Evolutionary conservation across 35 echinoderm and acorn worm species (phyloP), one percentile per base, ranked within the genome.

Genomic region (Apostichopus californicus): DNA sequence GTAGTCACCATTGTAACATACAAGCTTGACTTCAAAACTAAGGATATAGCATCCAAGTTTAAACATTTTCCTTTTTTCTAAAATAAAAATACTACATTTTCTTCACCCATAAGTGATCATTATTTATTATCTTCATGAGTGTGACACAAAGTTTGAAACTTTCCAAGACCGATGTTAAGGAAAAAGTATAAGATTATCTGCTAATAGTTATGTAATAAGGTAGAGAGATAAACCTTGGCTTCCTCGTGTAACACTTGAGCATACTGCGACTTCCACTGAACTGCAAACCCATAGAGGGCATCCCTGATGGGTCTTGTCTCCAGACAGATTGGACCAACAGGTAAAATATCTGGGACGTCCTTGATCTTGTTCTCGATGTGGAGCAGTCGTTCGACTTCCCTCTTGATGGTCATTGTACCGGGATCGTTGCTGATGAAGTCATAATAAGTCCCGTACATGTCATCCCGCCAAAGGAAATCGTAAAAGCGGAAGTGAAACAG

Each of bases 381-480:
- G 10, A 99, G 88, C 57, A 99, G 93, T 23, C 97, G 87, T 78
- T 99, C 97, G 1, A 99, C 97, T 78, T 99, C 97, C 64, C 92
- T 88, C 71, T 99, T 96, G 75, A 99, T 92, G 54, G 95, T 93
- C 61, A 93, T 91, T 6, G 92, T 96, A 1, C 97, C 95, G 9
- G 97, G 97, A 57, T 99, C 97, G 57, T 94, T 94, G 78, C 89
- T 92, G 56, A 99, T 99, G 92, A 99, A 99, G 60, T 99, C 97
- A 23, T 93, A 96, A 90, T 96, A 99, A 1, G 95, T 90, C 0
- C 92, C 97, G 10, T 96, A 92, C 95, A 96, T 96, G 78, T 96
- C 93, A 64, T 96, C 95, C n/a, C 94, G 94, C 97, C 97, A 99
- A 11, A 99, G 90, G 95, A 99, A 99, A 83, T 99, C 97, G 60